These are phyloP conservation scores for Coenonympha arcania DNA, from an alignment of 2,888 invertebrate species.

Conservation along the genomic window DNA sequence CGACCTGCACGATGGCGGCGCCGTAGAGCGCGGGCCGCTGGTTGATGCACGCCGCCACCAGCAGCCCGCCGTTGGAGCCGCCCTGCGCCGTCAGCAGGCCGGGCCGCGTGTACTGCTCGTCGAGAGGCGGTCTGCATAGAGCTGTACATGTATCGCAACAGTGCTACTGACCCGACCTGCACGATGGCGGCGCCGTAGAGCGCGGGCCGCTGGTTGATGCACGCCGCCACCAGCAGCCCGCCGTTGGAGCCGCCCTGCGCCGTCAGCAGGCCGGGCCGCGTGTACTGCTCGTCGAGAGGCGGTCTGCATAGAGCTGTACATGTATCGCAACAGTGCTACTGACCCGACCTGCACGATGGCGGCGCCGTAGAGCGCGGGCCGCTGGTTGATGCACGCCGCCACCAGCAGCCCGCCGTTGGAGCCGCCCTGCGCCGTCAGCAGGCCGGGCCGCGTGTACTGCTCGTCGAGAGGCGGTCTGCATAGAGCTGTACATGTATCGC, in stretches of 20 bases:
- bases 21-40: constrained; percentile 96
- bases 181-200: background rate
- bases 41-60: constrained; percentile 96
- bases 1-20: constrained; percentile 74
- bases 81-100: constrained; percentile 92
- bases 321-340: too few relatives aligned
- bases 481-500: too few relatives aligned
- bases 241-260: background rate
- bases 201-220: background rate
- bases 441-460: too few relatives aligned
- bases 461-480: too few relatives aligned
- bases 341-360: too few relatives aligned
- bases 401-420: too few relatives aligned
- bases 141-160: background rate
- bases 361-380: too few relatives aligned
- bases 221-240: background rate
- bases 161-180: background rate
- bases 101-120: constrained; percentile 34
- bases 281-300: too few relatives aligned
- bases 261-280: too few relatives aligned
- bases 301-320: too few relatives aligned
- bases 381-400: too few relatives aligned
- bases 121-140: background rate
- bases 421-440: too few relatives aligned
- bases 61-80: constrained; percentile 95